These are phyloP conservation scores for Theocolax elegans DNA, from an alignment of 1,140 invertebrate genomes.

Conservation along the genomic window DNA sequence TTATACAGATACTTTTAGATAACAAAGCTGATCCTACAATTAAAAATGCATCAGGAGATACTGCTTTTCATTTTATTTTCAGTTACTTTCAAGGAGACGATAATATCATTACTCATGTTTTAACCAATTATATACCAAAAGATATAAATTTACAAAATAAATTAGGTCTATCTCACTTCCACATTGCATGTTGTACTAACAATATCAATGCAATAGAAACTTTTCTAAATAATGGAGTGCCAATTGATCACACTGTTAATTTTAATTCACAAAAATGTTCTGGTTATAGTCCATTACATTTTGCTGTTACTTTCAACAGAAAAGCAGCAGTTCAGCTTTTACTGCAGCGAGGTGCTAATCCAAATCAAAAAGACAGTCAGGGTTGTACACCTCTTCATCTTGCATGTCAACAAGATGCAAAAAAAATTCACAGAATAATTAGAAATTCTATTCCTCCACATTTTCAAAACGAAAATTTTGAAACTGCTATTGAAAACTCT, in stretches of 20 bases:
- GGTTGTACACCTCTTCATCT: slow-evolving; percentile 16
- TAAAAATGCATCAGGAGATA: neutral
- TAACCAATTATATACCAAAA: slow-evolving; percentile 1
- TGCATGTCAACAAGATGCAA: slow-evolving; percentile 18
- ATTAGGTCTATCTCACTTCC: slow-evolving; percentile 7
- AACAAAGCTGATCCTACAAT: slow-evolving; percentile 12
- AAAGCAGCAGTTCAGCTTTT: neutral
- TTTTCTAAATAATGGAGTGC: neutral
- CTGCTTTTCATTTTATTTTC: slow-evolving; percentile 14
- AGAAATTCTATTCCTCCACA: neutral
- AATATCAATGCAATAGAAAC: neutral
- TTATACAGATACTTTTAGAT: neutral
- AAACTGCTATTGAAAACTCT: neutral
- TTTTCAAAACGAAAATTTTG: neutral
- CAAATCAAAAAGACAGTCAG: neutral
- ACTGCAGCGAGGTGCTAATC: neutral
- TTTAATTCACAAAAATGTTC: slow-evolving; percentile 14
- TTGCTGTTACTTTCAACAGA: slow-evolving; percentile 20
- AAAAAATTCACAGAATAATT: slow-evolving; percentile 14
- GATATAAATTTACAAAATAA: neutral
- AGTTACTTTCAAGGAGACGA: neutral
- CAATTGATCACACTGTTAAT: slow-evolving; percentile 1
- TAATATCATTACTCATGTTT: neutral
- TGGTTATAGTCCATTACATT: slow-evolving; percentile 26
- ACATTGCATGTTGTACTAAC: neutral